These are phyloP conservation scores for Euura lappo DNA, from an alignment of 1,140 invertebrate species.

Conservation along the genomic window DNA sequence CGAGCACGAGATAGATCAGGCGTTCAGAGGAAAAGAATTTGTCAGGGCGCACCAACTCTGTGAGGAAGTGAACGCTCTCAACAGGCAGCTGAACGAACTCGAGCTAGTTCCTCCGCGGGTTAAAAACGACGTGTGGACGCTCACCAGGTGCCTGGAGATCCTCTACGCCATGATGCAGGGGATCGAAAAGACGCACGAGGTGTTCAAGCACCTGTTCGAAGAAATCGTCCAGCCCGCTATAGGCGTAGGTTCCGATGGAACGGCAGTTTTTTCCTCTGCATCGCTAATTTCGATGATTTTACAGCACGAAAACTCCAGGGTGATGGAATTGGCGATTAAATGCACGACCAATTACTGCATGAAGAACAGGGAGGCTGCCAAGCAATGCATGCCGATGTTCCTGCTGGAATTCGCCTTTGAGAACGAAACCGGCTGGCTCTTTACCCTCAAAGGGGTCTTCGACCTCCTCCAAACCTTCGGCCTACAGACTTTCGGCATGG, in stretches of 20 bases:
- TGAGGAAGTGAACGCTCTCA: conserved; percentile 44
- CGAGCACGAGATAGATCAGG: conserved; percentile 63
- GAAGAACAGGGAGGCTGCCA: conserved; percentile 52
- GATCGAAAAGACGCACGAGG: conserved; percentile 47
- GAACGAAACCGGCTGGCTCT: conserved; percentile 42
- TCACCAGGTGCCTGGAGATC: conserved; percentile 37
- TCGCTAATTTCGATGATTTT: too few species aligned
- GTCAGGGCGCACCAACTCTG: conserved; percentile 58
- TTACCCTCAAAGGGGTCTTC: conserved; percentile 49
- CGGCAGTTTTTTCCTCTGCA: too few species aligned
- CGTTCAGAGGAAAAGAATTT: conserved; percentile 62
- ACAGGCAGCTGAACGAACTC: conserved; percentile 17
- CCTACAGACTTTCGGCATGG: conserved; percentile 50
- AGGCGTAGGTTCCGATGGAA: too few species aligned
- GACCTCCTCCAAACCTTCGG: conserved; percentile 55
- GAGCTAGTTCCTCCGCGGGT: conserved; percentile 36
- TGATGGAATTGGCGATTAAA: conserved; percentile 48
- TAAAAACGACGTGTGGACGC: too few species aligned
- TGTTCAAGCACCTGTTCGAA: conserved; percentile 49
- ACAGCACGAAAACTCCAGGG: conserved; percentile 28
- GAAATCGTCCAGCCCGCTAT: conserved; percentile 43
- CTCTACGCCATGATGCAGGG: conserved; percentile 50
- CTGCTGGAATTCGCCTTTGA: conserved; percentile 45
- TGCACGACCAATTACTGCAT: conserved; percentile 47
- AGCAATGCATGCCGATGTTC: conserved; percentile 50